Base-by-base conservation (phyloP, 1,140 invertebrate genomes). In the Drosophila sproati region DNA sequence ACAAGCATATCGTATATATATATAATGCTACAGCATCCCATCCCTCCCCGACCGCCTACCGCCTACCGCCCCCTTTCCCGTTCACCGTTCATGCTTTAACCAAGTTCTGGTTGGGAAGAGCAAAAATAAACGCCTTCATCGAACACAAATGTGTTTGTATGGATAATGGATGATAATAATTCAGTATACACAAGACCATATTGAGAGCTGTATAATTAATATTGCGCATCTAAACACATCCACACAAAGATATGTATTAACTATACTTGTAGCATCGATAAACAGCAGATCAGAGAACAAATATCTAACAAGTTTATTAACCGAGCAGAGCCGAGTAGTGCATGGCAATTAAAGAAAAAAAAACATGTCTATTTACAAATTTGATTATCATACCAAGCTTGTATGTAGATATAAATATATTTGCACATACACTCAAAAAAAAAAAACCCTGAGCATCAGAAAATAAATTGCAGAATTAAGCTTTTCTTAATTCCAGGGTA, bases 51-150 rank as follows among this genome's bases (percentile, higher is more conserved):
- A 20, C 20, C 20, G 20, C 20, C 20, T 20, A 20, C 20, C 20
- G 20, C 20, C 12, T 12, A 12, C 12, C 12, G 12, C 12, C 12
- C 20, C 20, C 20, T 20, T 20, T 20, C 20, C 20, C 20, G 20
- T 20, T 20, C 20, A 20, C 20, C 20, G 20, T 20, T 20, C 20
- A 20, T 20, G 20, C 20, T 20, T 20, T 20, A 20, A 4, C 10
- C 39, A 43, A 43, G 32, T 29, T 39, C 37, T 20, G 34, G 35
- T 35, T 41, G 28, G 32, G 48, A 28, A 48, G 50, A 55, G 54
- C 64, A 66, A 66, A 70, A 60, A 29, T 41, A 71, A 51, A 78
- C 76, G 76, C 76, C 76, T 51, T 61, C 72, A 34, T 50, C 45
- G 12, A 47, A 34, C n/a, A 71, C 67, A 56, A 74, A 74, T 56